Conservation (phyloP, 2,113 vertebrate genomes). For the human region DNA sequence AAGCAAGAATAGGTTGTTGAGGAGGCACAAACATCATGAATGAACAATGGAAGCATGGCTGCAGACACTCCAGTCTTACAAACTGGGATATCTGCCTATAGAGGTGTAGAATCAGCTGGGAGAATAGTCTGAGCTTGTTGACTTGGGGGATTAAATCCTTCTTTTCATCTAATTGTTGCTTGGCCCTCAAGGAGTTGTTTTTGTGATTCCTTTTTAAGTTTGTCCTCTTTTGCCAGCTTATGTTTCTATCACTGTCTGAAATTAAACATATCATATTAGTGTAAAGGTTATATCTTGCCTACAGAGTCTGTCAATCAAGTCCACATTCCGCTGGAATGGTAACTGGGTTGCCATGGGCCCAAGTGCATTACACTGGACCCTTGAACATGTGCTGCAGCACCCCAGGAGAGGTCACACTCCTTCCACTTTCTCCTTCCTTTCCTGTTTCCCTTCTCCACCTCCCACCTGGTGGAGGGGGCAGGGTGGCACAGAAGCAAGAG, state of each 20-base stretch:
- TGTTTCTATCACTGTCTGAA: slow-evolving; percentile 91
- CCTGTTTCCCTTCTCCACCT: background rate
- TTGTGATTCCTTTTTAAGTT: slow-evolving; percentile 91
- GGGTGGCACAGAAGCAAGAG: background rate
- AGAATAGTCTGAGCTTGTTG: slow-evolving; percentile 75
- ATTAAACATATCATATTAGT: slow-evolving; percentile 90
- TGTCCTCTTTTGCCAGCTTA: slow-evolving; percentile 89
- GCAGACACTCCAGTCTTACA: slow-evolving; percentile 82
- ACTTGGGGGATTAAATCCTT: slow-evolving; percentile 89
- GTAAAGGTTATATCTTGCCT: slow-evolving; percentile 92
- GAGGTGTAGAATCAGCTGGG: slow-evolving; percentile 73
- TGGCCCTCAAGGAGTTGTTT: slow-evolving; percentile 87
- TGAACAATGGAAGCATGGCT: slow-evolving; percentile 69
- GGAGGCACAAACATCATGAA: slow-evolving; percentile 34
- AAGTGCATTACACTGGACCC: background rate
- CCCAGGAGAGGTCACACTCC: background rate
- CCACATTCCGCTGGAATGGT: slow-evolving; percentile 84
- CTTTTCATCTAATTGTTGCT: slow-evolving; percentile 91
- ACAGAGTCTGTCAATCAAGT: slow-evolving; percentile 94
- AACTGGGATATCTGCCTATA: slow-evolving; percentile 86
- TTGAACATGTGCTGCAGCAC: background rate
- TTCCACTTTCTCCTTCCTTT: background rate
- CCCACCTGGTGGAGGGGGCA: background rate
- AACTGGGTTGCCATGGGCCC: background rate
- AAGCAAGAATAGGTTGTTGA: slow-evolving; percentile 76